Base-by-base conservation (phyloP, 2,797 vertebrate genomes). In the Myiotriccus ornatus region DNA sequence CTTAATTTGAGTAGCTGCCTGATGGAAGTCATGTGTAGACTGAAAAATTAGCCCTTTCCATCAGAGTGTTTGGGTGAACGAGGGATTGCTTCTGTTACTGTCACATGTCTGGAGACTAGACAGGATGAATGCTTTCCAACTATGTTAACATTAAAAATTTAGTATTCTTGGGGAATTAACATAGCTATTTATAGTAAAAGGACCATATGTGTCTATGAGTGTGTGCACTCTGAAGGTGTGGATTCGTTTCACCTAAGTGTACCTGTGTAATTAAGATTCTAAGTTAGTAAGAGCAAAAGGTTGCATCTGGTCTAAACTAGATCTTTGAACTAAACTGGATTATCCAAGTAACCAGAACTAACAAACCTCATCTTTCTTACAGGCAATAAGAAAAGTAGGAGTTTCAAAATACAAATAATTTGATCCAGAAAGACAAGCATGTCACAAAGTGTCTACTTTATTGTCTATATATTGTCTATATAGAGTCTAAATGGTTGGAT, bases 71-170 rank as follows among this genome's bases (percentile, higher is more conserved):
- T 88, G 64, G 50, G 24, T 91, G 75, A 94, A 94, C 95, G 91
- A 97, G 37, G 69, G 14, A 95, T 94, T 88, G 44, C 59, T 84
- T 82, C 90, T 84, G n/a, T 92, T 91, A 89, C 34, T 94, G 67
- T 95, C 89, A 96, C 64, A 47, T 82, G 46, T 88, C 71, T 94
- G 74, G 44, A 94, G 80, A 90, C 85, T 87, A 96, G 90, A 94
- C 47, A 94, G 85, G 89, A 79, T 63, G 87, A 95, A 86, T 7
- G n/a, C 52, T 83, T 93, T 94, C 21, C 80, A 96, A 95, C 55
- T 93, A 95, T 92, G 47, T 10, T 90, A 52, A 77, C 79, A 93
- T 94, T 93, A 96, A 97, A 97, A 96, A 92, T 62, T 68, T 21
- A 91, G 95, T 93, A 32, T 62, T 94, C 87, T 86, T 91, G 30